Conservation (phyloP, 2,113 vertebrate genomes). For the Onychorhynchus coronatus region DNA sequence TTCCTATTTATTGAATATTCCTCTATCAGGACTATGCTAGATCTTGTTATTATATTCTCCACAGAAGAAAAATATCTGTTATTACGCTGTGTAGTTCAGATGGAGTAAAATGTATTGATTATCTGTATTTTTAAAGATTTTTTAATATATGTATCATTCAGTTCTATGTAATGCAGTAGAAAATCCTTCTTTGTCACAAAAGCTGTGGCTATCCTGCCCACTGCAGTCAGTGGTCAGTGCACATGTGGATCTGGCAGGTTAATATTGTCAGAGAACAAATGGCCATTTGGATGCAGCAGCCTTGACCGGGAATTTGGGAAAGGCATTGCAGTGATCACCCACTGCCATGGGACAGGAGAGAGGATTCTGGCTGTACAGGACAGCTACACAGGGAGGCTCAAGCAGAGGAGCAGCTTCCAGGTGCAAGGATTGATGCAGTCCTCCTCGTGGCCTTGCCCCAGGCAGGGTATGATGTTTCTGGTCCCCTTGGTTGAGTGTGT, state of each 20-base stretch:
- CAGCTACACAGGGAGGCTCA: not conserved
- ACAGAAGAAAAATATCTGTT: not conserved
- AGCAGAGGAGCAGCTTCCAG: not conserved
- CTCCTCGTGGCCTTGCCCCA: not conserved
- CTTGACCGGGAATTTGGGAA: not conserved
- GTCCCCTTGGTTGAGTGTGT: not conserved
- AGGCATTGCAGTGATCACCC: fast-evolving
- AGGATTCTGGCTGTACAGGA: not conserved
- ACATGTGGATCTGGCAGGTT: not conserved
- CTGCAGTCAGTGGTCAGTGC: not conserved
- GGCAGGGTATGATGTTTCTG: not conserved
- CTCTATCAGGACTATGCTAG: not conserved
- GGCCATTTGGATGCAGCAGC: not conserved
- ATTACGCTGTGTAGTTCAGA: not conserved
- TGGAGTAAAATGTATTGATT: not conserved
- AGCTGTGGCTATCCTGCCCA: not conserved
- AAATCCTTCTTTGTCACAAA: not conserved
- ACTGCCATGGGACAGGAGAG: not conserved
- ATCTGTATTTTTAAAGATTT: not conserved
- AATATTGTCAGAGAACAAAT: not conserved
- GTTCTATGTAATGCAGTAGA: not conserved
- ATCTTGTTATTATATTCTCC: not conserved
- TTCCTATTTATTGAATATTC: not conserved
- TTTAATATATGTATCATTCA: not conserved
- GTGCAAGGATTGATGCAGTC: no score